These are phyloP conservation scores for Pangasius mekongensis DNA, from an alignment of 2,797 vertebrate genomes.

Conservation along the genomic window DNA sequence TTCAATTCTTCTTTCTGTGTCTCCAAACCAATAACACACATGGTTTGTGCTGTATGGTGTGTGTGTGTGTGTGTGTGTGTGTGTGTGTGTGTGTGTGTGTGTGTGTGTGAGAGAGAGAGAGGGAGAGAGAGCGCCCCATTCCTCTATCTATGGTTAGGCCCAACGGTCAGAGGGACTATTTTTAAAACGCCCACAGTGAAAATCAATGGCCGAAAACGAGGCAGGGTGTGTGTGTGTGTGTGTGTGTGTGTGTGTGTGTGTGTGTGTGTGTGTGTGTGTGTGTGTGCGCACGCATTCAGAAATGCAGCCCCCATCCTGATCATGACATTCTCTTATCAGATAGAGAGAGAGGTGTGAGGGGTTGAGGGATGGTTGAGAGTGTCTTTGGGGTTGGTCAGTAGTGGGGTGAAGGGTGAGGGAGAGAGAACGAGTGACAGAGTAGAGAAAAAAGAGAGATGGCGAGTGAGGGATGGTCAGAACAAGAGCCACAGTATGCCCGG, in stretches of 20 bases:
- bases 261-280: conserved; percentile 64
- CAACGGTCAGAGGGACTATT: conserved; percentile 80
- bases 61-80: conserved; percentile 4
- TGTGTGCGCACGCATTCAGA: conserved; percentile 55
- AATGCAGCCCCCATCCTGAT: conserved; percentile 58
- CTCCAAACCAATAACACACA: conserved; percentile 29
- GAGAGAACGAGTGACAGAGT: conserved; percentile 52
- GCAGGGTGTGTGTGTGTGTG: conserved; percentile 63
- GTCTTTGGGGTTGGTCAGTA: conserved; percentile 19
- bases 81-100: background rate
- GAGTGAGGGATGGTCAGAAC: conserved; percentile 52
- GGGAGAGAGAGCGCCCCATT: conserved; percentile 17
- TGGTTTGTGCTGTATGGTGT: background rate
- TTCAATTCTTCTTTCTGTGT: conserved; percentile 58
- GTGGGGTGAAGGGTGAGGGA: conserved; percentile 67
- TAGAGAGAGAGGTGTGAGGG: conserved; percentile 24
- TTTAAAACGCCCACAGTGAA: conserved; percentile 80
- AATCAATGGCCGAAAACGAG: conserved; percentile 79
- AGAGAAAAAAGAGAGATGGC: conserved; percentile 28
- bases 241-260: conserved; percentile 60
- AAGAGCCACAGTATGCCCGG: conserved; percentile 67
- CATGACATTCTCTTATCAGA: conserved; percentile 50
- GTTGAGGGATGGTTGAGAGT: conserved; percentile 58
- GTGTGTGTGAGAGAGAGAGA: background rate
- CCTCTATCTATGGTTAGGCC: conserved; percentile 58